phyloP scores from a whole-genome alignment of 2,888 invertebrate species.

The Diaprepes abbreviatus region DNA sequence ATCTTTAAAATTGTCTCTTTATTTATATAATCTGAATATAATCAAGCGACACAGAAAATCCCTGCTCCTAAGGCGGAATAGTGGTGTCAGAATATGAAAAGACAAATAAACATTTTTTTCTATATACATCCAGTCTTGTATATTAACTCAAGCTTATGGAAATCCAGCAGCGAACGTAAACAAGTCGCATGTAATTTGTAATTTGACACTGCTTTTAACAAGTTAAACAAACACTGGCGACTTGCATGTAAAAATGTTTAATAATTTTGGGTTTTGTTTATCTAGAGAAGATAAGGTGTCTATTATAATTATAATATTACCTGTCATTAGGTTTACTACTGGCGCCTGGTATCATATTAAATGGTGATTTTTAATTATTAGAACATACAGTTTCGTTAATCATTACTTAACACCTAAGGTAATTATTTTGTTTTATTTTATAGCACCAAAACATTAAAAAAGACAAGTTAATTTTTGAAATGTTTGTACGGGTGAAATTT shows the following conservation, averaged over 20 bases:
- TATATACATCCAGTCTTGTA: constrained; percentile 22
- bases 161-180: constrained; percentile 58
- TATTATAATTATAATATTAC: background rate
- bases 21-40: no score
- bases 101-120: constrained; percentile 43
- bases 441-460: no score
- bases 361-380: no score
- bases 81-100: constrained; percentile 43
- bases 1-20: no score
- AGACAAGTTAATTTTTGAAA: no score
- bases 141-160: constrained; percentile 53
- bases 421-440: no score
- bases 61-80: background rate
- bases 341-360: no score
- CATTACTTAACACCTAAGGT: no score
- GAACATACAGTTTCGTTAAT: no score
- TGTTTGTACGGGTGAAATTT: no score
- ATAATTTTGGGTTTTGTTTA: constrained; percentile 2
- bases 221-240: constrained; percentile 62
- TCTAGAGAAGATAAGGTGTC: background rate
- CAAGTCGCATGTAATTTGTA: constrained; percentile 63
- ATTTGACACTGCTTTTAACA: constrained; percentile 66
- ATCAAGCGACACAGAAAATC: no score
- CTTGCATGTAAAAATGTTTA: constrained; percentile 15
- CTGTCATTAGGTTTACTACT: no score